phyloP scores from a whole-genome alignment of 2,797 vertebrate species.

The Oophaga sylvatica region DNA sequence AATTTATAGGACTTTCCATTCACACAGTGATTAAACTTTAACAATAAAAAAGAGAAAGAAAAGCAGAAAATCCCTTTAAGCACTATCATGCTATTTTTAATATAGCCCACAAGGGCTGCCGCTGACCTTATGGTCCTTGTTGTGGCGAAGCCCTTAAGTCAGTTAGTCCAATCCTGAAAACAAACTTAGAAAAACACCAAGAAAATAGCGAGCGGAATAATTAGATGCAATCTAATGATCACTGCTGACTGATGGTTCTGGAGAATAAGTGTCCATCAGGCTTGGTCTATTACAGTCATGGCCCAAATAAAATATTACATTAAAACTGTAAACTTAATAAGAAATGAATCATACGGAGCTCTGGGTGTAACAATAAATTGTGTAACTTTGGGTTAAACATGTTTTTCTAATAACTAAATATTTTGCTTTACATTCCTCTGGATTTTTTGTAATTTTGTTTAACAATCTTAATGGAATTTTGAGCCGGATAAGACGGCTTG shows the following conservation, averaged over 20 bases:
- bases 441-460: constrained; percentile 29
- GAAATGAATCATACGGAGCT: background rate
- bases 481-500: constrained; percentile 20
- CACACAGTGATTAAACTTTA: no score
- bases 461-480: constrained; percentile 48
- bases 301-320: background rate
- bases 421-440: constrained; percentile 16
- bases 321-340: background rate
- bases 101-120: background rate
- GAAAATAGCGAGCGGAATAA: no score
- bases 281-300: background rate
- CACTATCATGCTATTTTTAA: background rate
- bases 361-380: background rate
- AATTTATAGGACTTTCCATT: no score
- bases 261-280: background rate
- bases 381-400: constrained; percentile 7
- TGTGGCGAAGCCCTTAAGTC: background rate
- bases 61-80: no score
- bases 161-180: background rate
- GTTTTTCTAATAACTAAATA: constrained; percentile 31
- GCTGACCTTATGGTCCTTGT: background rate
- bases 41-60: no score
- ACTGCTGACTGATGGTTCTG: background rate
- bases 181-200: background rate
- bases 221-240: background rate